These are phyloP conservation scores for Prionace glauca DNA, from an alignment of 2,797 vertebrate species.

Conservation along the genomic window DNA sequence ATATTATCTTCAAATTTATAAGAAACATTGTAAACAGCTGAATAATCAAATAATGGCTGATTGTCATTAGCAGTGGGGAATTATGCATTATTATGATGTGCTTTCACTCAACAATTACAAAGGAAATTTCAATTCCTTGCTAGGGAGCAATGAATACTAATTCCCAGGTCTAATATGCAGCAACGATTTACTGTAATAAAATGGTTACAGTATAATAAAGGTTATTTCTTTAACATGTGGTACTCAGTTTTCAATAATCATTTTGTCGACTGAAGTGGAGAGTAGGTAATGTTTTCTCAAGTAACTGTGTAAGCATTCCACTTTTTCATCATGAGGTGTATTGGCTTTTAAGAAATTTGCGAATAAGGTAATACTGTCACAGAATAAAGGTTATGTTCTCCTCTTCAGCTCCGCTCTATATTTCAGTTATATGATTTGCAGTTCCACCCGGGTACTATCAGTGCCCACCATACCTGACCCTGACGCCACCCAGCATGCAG, in stretches of 20 bases:
- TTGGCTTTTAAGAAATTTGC: background rate
- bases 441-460: background rate
- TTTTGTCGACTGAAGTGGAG: background rate
- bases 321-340: background rate
- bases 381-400: background rate
- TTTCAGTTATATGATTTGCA: background rate
- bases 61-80: conserved; percentile 31
- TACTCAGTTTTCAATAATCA: conserved; percentile 10
- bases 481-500: background rate
- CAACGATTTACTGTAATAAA: conserved; percentile 29
- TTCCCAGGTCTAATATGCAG: conserved; percentile 11
- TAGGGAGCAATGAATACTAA: conserved; percentile 26
- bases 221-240: background rate
- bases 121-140: conserved; percentile 36
- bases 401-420: background rate
- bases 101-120: conserved; percentile 35
- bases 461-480: too few species aligned
- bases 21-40: conserved; percentile 38
- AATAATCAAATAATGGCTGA: conserved; percentile 37
- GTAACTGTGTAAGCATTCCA: background rate
- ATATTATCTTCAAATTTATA: conserved; percentile 39
- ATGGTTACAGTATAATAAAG: background rate
- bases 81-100: conserved; percentile 37
- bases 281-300: background rate
- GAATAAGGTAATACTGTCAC: background rate